A percentile compares a stretch with the other conserved stretches of the same genome.
Evolutionary conservation across 2,113 vertebrate species (phyloP).

Genomic region (Hyperopisus bebe): DNA sequence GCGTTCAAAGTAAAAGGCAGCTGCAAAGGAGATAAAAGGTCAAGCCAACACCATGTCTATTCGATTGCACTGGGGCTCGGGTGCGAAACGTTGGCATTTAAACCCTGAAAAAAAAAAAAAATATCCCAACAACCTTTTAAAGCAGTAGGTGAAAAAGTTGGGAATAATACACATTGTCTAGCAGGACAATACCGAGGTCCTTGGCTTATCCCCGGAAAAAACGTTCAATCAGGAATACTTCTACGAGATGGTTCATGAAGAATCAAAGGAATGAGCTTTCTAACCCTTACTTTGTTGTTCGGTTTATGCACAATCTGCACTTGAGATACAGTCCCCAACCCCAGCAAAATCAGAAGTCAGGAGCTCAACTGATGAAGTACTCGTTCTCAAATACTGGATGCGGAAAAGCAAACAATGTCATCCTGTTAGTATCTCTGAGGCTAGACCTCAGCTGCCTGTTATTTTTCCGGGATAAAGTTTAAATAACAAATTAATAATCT

Average conservation of each 20-base stretch:
- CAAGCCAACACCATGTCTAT: not conserved
- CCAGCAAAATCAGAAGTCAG: not conserved
- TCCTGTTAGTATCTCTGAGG: not conserved
- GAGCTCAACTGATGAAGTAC: not conserved
- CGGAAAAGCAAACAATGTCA: not conserved
- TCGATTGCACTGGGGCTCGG: not conserved
- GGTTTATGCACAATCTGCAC: not conserved
- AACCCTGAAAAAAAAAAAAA: not conserved
- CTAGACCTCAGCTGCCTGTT: not conserved
- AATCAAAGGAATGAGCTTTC: not conserved
- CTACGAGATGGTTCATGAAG: not conserved
- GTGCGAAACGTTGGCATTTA: not conserved
- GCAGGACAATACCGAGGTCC: not conserved
- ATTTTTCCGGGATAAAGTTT: not conserved
- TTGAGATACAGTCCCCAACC: not conserved
- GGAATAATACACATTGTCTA: not conserved
- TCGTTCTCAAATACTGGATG: not conserved
- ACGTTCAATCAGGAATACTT: not conserved
- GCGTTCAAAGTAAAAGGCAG: slow-evolving; percentile 25
- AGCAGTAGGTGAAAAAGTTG: not conserved
- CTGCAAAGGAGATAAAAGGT: slow-evolving; percentile 15
- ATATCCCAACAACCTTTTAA: not conserved
- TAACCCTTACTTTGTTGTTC: not conserved
- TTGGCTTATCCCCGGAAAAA: not conserved
- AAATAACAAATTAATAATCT: slow-evolving; percentile 7